Base-by-base conservation (phyloP, 2,888 invertebrate genomes). In the Drosophila phalerata region DNA sequence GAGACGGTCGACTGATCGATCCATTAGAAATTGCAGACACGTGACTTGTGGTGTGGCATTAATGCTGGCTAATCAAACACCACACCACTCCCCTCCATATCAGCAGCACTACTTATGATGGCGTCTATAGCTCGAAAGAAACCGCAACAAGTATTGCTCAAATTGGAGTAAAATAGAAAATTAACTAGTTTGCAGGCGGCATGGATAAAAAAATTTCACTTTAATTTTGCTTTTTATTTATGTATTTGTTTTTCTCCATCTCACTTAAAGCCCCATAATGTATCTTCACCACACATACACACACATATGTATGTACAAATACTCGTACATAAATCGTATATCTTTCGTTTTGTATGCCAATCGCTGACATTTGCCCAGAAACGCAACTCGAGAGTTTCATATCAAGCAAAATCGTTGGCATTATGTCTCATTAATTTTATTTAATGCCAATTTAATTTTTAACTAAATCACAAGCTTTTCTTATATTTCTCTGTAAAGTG, bases 101-200 rank as follows among this genome's bases (percentile, higher is more conserved):
- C 53, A 47, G 32, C 61, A 55, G 64, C 58, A 49, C 22, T 65
- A 64, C 69, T 81, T 81, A 85, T 77, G 73, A 79, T 75, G 63
- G 74, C 70, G 66, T 72, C 51, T 65, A 60, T 37, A 62, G 80
- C 63, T 73, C 66, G 81, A 85, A 79, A 84, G 82, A 79, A 84
- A 76, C 70, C 70, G 69, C 76, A 69, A 53, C 77, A 71, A 74
- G 69, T 60, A 66, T 55, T 51, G 71, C 85, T 79, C 63, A 84
- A 90, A 90, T 88, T 90, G 84, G 85, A 89, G 88, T 90, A 88
- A 87, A 89, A 85, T 89, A 88, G 89, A 87, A 89, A 90, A 90
- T 83, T 87, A 85, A 88, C 89, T 83, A 82, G 90, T 90, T 90
- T 89, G 73, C 72, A 79, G 65, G 71, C 66, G 67, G 80, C 72